Percentiles rank a stretch among this genome's conserved stretches.
Evolutionary conservation across 2,888 invertebrate species (phyloP).

Genomic region (Lissocephala sabroskyi): DNA sequence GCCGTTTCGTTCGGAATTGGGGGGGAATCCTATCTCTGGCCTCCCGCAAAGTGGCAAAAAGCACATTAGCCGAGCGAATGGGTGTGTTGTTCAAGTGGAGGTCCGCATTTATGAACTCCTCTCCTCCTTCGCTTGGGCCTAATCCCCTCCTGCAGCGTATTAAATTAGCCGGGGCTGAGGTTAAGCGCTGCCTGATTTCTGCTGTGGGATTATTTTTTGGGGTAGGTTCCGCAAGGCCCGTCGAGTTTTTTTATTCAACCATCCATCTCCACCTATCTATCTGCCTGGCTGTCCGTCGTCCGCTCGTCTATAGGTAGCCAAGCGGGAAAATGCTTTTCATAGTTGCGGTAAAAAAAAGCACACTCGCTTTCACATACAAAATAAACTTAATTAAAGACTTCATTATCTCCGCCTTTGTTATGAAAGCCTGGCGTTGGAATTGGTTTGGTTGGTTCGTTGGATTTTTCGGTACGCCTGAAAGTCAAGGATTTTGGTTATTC

Average conservation of each 20-base stretch:
- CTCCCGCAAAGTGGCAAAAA: no score
- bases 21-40: no score
- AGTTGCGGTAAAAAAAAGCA: slow-evolving; percentile 20
- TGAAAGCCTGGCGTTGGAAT: slow-evolving; percentile 4
- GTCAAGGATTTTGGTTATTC: no score
- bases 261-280: not conserved
- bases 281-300: slow-evolving; percentile 1
- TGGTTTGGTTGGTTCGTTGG: not conserved
- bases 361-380: not conserved
- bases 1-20: no score
- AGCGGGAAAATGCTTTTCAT: slow-evolving; percentile 13
- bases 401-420: slow-evolving; percentile 46
- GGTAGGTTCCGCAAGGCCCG: not conserved
- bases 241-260: not conserved
- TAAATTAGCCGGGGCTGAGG: slow-evolving; percentile 35
- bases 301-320: slow-evolving; percentile 12
- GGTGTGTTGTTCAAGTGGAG: no score
- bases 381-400: slow-evolving; percentile 56
- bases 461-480: not conserved
- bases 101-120: slow-evolving; percentile 1
- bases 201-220: slow-evolving; percentile 4
- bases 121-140: not conserved
- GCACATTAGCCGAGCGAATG: not conserved
- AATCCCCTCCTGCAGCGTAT: slow-evolving; percentile 22
- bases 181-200: slow-evolving; percentile 26